A percentile compares a stretch with the other conserved stretches of the same genome.
These are phyloP conservation scores for Furcula furcula DNA, from an alignment of 2,888 invertebrate species.

Conservation along the genomic window DNA sequence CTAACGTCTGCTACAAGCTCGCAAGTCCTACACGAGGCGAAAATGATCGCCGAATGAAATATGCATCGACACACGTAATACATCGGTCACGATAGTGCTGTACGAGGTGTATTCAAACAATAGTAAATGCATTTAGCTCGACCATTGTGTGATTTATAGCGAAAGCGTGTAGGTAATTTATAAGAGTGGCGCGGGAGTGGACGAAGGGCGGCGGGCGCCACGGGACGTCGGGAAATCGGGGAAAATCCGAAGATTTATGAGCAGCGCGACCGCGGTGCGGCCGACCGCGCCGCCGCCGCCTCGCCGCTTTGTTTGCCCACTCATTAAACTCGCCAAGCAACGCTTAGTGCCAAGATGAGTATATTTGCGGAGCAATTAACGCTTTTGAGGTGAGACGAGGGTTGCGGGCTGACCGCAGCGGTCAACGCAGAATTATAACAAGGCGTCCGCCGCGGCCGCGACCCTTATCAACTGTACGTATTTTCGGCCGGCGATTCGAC, in stretches of 20 bases:
- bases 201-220: slow-evolving; percentile 50
- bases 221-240: slow-evolving; percentile 76
- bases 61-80: slow-evolving; percentile 44
- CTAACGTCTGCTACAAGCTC: slow-evolving; percentile 45
- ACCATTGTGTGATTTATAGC: slow-evolving; percentile 77
- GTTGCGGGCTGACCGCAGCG: slow-evolving; percentile 48
- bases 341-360: slow-evolving; percentile 78
- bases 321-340: slow-evolving; percentile 77
- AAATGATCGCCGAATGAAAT: slow-evolving; percentile 49
- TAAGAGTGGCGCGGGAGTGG: slow-evolving; percentile 70
- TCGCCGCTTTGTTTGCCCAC: slow-evolving; percentile 67
- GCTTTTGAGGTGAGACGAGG: slow-evolving; percentile 75
- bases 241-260: slow-evolving; percentile 79
- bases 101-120: slow-evolving; percentile 74
- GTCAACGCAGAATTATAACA: slow-evolving; percentile 60
- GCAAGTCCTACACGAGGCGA: slow-evolving; percentile 34
- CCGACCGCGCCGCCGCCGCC: slow-evolving; percentile 60
- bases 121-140: slow-evolving; percentile 77
- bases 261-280: slow-evolving; percentile 57
- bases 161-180: slow-evolving; percentile 79
- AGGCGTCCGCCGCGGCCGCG: slow-evolving; percentile 20
- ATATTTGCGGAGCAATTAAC: slow-evolving; percentile 80
- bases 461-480: slow-evolving; percentile 12
- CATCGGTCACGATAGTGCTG: slow-evolving; percentile 49
- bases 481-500: slow-evolving; percentile 28